phyloP scores from a whole-genome alignment of 2,797 vertebrate species.

The Perodicticus potto region DNA sequence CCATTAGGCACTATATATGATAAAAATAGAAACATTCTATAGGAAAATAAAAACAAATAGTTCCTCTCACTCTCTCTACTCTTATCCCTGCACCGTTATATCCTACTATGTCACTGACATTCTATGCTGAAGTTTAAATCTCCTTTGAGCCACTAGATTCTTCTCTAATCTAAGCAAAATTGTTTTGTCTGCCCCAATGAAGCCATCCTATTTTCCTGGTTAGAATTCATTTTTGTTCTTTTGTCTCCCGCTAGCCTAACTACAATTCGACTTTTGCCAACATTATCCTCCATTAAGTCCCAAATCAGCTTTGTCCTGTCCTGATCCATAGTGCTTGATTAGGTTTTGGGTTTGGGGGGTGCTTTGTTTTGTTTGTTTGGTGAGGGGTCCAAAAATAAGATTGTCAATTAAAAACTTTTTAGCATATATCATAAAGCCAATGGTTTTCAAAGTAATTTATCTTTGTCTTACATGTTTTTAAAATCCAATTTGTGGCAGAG shows the following conservation, averaged over 20 bases:
- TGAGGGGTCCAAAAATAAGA: slow-evolving; percentile 75
- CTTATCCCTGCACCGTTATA: neutral
- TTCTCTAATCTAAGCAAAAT: slow-evolving; percentile 30
- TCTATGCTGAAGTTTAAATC: slow-evolving; percentile 22
- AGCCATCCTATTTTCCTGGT: slow-evolving; percentile 44
- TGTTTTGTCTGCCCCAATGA: slow-evolving; percentile 25
- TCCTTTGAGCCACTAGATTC: neutral
- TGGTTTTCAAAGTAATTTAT: slow-evolving; percentile 69
- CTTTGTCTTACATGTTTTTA: slow-evolving; percentile 45
- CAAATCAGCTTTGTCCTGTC: slow-evolving; percentile 41
- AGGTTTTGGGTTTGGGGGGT: neutral
- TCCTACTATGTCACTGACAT: neutral
- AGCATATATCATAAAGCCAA: slow-evolving; percentile 70
- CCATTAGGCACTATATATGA: neutral
- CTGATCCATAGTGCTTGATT: neutral
- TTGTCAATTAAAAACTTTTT: slow-evolving; percentile 64
- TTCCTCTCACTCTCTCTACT: neutral
- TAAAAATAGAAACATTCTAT: neutral
- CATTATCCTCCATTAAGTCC: neutral
- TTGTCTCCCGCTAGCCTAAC: slow-evolving; percentile 11
- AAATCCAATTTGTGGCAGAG: slow-evolving; percentile 74
- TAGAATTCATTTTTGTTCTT: slow-evolving; percentile 49
- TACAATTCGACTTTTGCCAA: slow-evolving; percentile 33
- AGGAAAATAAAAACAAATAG: slow-evolving; percentile 33
- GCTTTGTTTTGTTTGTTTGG: slow-evolving; percentile 69